Evolutionary conservation across 2,888 invertebrate genomes (phyloP).

Genomic region (Hydraecia micacea): DNA sequence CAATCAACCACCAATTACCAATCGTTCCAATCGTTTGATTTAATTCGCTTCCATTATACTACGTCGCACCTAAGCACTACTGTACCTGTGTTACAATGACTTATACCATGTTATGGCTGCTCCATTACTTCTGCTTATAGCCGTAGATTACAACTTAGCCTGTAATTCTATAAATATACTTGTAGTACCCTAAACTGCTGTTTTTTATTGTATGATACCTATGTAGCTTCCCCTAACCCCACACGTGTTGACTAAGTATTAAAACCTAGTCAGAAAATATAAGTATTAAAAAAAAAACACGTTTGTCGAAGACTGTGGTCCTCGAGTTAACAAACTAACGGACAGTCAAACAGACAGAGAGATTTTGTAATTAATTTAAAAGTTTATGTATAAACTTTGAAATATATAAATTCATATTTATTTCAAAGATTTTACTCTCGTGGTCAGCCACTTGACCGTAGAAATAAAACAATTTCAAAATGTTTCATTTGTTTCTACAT

Average conservation of each 20-base stretch:
- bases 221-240: no score
- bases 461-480: background rate
- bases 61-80: conserved; percentile 46
- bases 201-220: conserved; percentile 61
- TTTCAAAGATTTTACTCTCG: background rate
- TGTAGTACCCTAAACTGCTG: conserved; percentile 64
- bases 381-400: background rate
- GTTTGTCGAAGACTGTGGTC: no score
- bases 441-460: no score
- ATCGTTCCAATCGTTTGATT: background rate
- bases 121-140: conserved; percentile 68
- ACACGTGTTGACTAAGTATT: background rate
- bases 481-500: background rate
- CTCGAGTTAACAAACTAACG: background rate
- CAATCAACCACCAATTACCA: no score
- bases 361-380: background rate
- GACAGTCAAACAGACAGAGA: background rate
- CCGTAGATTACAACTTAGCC: conserved; percentile 60
- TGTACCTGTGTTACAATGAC: conserved; percentile 24
- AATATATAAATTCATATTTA: background rate
- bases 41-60: background rate
- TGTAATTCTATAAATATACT: conserved; percentile 70
- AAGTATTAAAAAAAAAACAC: background rate
- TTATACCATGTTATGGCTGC: conserved; percentile 39
- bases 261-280: background rate